Evolutionary conservation across 2,113 vertebrate species (phyloP).

Genomic region (Meles meles): DNA sequence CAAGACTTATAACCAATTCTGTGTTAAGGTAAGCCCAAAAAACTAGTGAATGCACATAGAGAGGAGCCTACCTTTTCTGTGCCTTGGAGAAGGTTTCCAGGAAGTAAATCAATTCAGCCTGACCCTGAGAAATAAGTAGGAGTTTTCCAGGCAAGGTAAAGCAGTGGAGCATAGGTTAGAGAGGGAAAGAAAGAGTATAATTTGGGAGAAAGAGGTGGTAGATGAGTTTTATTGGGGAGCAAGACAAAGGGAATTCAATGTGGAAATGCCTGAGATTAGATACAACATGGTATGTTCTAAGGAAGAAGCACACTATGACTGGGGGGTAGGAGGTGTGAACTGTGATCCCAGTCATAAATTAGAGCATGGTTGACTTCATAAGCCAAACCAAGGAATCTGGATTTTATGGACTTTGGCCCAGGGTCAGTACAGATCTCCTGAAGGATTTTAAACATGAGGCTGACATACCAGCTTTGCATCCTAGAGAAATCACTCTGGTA

Average conservation of each 20-base stretch:
- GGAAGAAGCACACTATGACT: not conserved
- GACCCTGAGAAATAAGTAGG: not conserved
- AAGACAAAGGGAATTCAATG: not conserved
- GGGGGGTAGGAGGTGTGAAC: not conserved
- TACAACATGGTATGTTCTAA: not conserved
- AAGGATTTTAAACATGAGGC: not conserved
- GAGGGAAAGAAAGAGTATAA: not conserved
- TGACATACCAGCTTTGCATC: not conserved
- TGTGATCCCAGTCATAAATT: not conserved
- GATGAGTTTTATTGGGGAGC: not conserved
- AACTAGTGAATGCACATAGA: not conserved
- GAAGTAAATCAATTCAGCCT: not conserved
- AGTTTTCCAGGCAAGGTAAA: not conserved
- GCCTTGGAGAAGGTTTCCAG: not conserved
- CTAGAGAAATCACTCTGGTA: not conserved
- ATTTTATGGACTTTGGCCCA: not conserved
- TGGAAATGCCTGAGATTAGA: not conserved
- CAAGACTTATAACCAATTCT: not conserved
- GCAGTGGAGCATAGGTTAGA: not conserved
- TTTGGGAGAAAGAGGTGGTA: not conserved
- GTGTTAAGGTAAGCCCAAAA: not conserved
- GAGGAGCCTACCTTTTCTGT: not conserved
- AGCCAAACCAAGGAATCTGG: not conserved
- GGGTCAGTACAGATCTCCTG: not conserved
- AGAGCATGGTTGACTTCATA: not conserved